Percentiles rank a stretch among this genome's conserved stretches.
These are phyloP conservation scores for Burhinus bistriatus DNA, from an alignment of 2,113 vertebrate species.

Conservation along the genomic window DNA sequence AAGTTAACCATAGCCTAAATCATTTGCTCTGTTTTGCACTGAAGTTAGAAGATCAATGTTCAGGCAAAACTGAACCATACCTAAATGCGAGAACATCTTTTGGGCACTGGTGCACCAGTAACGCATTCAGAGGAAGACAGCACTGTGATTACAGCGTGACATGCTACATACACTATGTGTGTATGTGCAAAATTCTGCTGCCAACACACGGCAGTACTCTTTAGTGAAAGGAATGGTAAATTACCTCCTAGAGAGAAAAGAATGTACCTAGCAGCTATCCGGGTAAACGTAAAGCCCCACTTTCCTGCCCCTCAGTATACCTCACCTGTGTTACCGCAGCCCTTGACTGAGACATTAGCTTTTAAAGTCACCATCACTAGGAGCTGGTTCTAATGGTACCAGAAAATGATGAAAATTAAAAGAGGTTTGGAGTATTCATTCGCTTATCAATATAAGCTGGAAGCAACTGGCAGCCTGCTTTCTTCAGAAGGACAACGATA, in stretches of 20 bases:
- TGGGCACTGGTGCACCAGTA: not conserved
- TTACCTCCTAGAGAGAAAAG: not conserved
- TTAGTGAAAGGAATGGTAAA: not conserved
- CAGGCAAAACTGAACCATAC: not conserved
- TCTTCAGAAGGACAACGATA: not conserved
- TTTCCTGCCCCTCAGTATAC: not conserved
- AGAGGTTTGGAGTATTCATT: not conserved
- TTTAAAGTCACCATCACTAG: not conserved
- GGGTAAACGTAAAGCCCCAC: not conserved
- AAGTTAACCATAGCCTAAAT: not conserved
- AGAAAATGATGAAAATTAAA: not conserved
- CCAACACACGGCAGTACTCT: rapidly evolving
- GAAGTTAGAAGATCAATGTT: not conserved
- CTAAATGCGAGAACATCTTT: not conserved
- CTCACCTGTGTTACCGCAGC: not conserved
- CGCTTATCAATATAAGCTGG: not conserved
- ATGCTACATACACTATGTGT: rapidly evolving
- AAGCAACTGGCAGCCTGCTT: not conserved
- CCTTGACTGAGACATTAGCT: not conserved
- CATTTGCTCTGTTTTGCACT: rapidly evolving
- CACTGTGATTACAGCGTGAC: not conserved
- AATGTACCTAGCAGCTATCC: rapidly evolving
- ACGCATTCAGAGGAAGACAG: not conserved
- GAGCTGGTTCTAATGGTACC: not conserved
- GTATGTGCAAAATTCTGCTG: not conserved